A percentile compares a stretch with the other conserved stretches of the same genome.
phyloP scores from a whole-genome alignment of 2,797 vertebrate species.

The Synaphobranchus kaupii region DNA sequence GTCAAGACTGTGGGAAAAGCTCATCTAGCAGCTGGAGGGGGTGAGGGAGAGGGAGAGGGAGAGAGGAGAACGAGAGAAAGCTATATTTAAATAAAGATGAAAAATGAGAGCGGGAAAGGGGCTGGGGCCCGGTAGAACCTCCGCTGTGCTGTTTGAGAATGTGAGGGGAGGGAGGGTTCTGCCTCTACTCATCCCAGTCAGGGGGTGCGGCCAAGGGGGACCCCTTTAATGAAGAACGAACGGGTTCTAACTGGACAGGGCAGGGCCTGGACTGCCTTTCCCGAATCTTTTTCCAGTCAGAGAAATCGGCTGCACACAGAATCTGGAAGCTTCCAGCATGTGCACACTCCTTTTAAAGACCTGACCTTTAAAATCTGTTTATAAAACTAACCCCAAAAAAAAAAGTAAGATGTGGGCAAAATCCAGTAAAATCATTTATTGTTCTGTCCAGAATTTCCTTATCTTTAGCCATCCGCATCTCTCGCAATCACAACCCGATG shows the following conservation, averaged over 20 bases:
- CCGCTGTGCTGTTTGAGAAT: not conserved
- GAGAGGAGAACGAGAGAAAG: not conserved
- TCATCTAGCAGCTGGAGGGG: conserved; percentile 38
- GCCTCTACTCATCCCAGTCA: not conserved
- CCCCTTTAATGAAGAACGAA: not conserved
- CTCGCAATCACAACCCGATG: conserved; percentile 36
- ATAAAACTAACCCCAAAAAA: conserved; percentile 16
- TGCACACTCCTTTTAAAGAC: not conserved
- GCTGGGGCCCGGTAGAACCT: not conserved
- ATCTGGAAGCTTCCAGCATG: not conserved
- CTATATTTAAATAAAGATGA: conserved; percentile 32
- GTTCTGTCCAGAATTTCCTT: conserved; percentile 22
- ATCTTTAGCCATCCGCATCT: not conserved
- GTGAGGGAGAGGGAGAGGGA: conserved; percentile 11
- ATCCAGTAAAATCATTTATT: not conserved
- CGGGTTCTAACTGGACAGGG: no score
- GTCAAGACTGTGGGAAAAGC: conserved; percentile 50
- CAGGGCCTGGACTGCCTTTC: not conserved
- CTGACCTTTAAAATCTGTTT: conserved; percentile 15
- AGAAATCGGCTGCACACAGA: not conserved
- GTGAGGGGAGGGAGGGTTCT: not conserved
- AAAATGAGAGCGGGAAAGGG: conserved; percentile 9
- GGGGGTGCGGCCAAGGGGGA: not conserved
- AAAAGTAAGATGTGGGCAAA: not conserved
- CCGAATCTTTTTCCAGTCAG: not conserved